Base-by-base conservation (phyloP, 1,140 invertebrate genomes). In the Colletes latitarsis region DNA sequence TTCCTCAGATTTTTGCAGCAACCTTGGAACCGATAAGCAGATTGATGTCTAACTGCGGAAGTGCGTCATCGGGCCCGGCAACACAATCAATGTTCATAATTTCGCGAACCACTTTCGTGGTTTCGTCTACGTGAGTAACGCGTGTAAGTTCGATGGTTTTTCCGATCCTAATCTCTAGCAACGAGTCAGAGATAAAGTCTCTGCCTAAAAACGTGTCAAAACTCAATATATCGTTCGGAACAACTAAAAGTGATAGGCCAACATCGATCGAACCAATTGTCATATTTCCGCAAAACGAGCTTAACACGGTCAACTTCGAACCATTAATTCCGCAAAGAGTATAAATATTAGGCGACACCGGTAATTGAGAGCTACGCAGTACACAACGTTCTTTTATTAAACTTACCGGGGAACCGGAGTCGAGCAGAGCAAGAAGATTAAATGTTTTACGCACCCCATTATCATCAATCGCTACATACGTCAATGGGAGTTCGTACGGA, bases 341-440 rank as follows among this genome's bases (percentile, higher is more conserved):
- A 15, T 55, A 10, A 55, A 5, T 10, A 5, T 55, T 55, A 30
- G 12, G 4, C 53, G 15, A 55, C 15, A 17, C 53, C 14, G 12
- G 9, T 17, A 55, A 55, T 5, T 15, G 14, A 55, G 4, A 5
- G 14, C 30, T 30, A 2, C 30, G 30, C 30, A 6, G 53, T 55
- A 55, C 53, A 17, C 53, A 55, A 55, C 53, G 12, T 55, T 49
- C 46, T 67, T 67, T 67, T 5, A 67, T 41, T 14, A 67, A 19
- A 12, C 17, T 46, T 6, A 67, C 46, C 39, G 43, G 64, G 39
- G 64, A 67, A 46, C 64, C 64, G 6, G 64, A 67, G n/a, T 67
- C 64, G 4, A 67, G 6, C 9, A 67, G 64, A 14, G 64, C 43
- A 10, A n/a, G 46, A 6, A 17, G 6, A 67, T 46, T 46, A 17